These are phyloP conservation scores for Blastomussa wellsi DNA, from an alignment of 92 coral and sea anemone genomes.

Conservation along the genomic window DNA sequence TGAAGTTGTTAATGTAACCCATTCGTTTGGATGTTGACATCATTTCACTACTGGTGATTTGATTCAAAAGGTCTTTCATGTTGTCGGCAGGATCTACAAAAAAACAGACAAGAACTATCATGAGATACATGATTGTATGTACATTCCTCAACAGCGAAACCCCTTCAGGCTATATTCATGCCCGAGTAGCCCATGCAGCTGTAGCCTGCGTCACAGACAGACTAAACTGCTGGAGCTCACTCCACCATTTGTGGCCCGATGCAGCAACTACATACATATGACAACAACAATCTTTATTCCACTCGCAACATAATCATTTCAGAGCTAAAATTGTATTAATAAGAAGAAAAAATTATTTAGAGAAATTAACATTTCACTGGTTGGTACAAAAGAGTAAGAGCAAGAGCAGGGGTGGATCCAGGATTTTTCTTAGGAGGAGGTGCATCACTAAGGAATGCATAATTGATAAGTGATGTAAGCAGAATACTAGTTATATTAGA, in stretches of 20 bases:
- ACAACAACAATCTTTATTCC: background rate
- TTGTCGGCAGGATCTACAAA: slow-evolving; percentile 90
- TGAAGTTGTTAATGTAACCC: slow-evolving; percentile 96
- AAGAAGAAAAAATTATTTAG: no score
- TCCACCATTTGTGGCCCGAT: background rate
- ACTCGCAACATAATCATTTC: no score
- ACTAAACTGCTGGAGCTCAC: background rate
- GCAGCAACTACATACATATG: background rate
- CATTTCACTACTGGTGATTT: slow-evolving; percentile 85
- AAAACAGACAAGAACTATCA: slow-evolving; percentile 11
- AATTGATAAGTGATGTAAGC: no score
- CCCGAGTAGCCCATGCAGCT: background rate
- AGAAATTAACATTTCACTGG: no score
- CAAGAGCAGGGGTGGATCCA: no score
- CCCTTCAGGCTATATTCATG: no score
- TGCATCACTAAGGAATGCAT: no score
- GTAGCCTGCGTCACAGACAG: background rate
- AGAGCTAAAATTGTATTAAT: no score
- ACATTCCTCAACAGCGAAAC: background rate
- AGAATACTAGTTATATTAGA: no score
- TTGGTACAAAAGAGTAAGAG: no score
- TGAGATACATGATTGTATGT: no score
- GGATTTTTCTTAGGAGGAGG: no score
- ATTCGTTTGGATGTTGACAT: slow-evolving; percentile 82
- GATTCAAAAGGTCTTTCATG: slow-evolving; percentile 81